Base-by-base conservation (phyloP, 1,140 invertebrate genomes). In the Sinonovacula constricta region DNA sequence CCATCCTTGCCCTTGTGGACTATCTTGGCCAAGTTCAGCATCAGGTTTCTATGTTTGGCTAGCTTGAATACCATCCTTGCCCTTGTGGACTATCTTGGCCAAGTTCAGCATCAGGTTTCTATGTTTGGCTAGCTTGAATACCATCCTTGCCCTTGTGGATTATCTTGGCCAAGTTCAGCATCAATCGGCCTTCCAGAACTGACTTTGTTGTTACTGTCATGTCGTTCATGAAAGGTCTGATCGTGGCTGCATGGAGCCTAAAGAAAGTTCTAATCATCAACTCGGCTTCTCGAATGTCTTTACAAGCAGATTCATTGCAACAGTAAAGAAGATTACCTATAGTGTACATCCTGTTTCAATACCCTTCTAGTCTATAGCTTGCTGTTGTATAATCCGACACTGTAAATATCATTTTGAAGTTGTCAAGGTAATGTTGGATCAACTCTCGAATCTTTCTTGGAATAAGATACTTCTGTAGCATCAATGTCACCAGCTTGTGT, bases 301-400 rank as follows among this genome's bases (percentile, higher is more conserved):
- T 18, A 67, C 36, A 18, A 63, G 14, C 1, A 75, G 0, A 22
- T 53, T 75, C 28, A 36, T 65, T 12, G 60, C 31, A 2, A 24
- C 30, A 24, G 39, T 24, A 30, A 63, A 65, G 10, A 76, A 57
- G 18, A 78, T 62, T 12, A 45, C 34, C 15, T 34, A 71, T 24
- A 79, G 56, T 12, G 68, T 80, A 62, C 62, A 72, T 31, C 36
- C 69, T n/a, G 69, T 74, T 18, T 63, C 56, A 24, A 74, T 78
- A 7, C 54, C 45, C 57, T 15, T 79, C 49, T 5, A 79, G 56
- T 5, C 49, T 45, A 57, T 78, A 69, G 39, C 75, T 74, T 26
- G 69, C 12, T 57, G 33, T 69, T 69, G 69, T 78, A 28, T 14
- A 81, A 26, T 78, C 33, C 3, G 7, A 3, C 15, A 57, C 33